Base-by-base conservation (phyloP, 2,797 vertebrate genomes). In the Ambastaia sidthimunki region DNA sequence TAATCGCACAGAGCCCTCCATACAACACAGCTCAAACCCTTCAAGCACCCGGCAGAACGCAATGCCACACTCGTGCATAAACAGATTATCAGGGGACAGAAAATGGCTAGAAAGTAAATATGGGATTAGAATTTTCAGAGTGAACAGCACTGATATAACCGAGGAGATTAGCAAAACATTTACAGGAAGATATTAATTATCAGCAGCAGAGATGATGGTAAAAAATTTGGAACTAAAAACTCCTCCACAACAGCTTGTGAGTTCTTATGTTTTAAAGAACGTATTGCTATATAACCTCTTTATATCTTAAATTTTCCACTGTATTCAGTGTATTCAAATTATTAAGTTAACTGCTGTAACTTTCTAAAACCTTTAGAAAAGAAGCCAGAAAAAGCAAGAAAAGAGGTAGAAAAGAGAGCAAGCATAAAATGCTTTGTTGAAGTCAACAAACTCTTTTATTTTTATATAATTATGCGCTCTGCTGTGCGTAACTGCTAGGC, bases 51-150 rank as follows among this genome's bases (percentile, higher is more conserved):
- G 37, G 62, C 70, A 67, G 70, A 72, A 89, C 90, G 90, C 88
- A 89, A 92, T 88, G 88, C 88, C 90, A 91, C 91, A 89, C 91
- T 89, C 86, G 87, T 67, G 89, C 92, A 92, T 92, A 91, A 92
- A 93, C 91, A 92, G 91, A 93, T 94, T 93, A 93, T 89, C 85
- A 47, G 74, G 75, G 66, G 79, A 84, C 71, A 70, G 78, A 76
- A 83, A 82, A 84, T 10, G 69, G 76, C 78, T 50, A 18, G 66
- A 73, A 72, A 80, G 72, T 82, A 80, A 70, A 66, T 82, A 50
- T 54, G 52, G 81, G 81, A 84, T 83, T 84, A 84, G 78, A 79
- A 67, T 71, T 83, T 82, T 69, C 67, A 19, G 21, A 71, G 59
- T 77, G 44, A 76, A 84, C 80, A 75, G 57, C 73, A 54, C 62